These are phyloP conservation scores for Dreissena rostriformis DNA, from an alignment of 1,140 invertebrate species.

Conservation along the genomic window DNA sequence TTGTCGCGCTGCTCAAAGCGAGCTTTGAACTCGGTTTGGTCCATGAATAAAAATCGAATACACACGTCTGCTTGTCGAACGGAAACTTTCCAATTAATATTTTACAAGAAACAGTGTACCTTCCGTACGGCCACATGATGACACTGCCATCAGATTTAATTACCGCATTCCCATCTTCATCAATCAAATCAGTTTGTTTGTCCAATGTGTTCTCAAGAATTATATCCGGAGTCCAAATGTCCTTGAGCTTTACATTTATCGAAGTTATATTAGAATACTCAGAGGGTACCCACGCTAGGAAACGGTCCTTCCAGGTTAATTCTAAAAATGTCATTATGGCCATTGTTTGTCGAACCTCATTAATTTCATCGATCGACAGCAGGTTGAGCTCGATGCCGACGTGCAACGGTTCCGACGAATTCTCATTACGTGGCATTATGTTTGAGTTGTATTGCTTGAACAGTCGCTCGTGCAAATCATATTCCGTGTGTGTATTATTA, in stretches of 20 bases:
- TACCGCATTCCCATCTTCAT: not conserved
- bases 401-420: no score
- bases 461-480: not conserved
- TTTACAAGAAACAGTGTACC: constrained; percentile 82
- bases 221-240: constrained; percentile 31
- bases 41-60: no score
- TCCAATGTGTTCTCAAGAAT: not conserved
- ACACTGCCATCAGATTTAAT: constrained; percentile 2
- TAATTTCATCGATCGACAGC: constrained; percentile 21
- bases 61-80: constrained; percentile 96
- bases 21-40: constrained; percentile 81
- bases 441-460: no score
- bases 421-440: no score
- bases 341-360: constrained; percentile 8
- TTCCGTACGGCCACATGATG: constrained; percentile 16
- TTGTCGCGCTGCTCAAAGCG: not conserved
- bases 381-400: not conserved
- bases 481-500: no score
- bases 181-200: not conserved
- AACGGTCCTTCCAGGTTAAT: no score
- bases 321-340: not conserved
- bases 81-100: constrained; percentile 87
- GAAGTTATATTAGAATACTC: no score
- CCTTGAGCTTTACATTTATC: no score
- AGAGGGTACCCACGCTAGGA: no score